Percentiles rank a stretch among this genome's conserved stretches.
These are phyloP conservation scores for Megaleporinus macrocephalus DNA, from an alignment of 2,113 vertebrate species.

Conservation along the genomic window DNA sequence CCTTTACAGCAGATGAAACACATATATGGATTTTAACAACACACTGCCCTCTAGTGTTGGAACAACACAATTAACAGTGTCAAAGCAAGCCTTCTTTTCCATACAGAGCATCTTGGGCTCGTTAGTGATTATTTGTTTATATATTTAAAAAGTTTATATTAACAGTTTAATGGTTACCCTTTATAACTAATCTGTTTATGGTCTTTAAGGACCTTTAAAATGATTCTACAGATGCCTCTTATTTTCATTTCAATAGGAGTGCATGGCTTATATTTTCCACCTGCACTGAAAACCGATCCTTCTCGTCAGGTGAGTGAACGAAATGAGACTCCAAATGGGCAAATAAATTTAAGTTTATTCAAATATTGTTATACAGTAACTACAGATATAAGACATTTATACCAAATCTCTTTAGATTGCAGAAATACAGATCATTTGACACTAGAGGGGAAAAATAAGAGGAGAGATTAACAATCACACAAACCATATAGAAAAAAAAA, in stretches of 20 bases:
- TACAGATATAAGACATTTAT: constrained; percentile 56
- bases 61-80: neutral
- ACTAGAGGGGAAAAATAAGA: constrained; percentile 26
- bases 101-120: too few relatives aligned
- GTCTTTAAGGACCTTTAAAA: too few relatives aligned
- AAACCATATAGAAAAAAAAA: constrained; percentile 27
- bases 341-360: constrained; percentile 61
- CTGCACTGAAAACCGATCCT: too few relatives aligned
- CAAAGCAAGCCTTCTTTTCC: neutral
- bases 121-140: too few relatives aligned
- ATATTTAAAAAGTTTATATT: too few relatives aligned
- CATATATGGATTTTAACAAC: too few relatives aligned
- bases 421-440: constrained; percentile 40
- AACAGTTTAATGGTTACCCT: too few relatives aligned
- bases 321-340: constrained; percentile 62
- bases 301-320: too few relatives aligned
- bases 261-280: too few relatives aligned
- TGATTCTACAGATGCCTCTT: too few relatives aligned
- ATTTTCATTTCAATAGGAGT: too few relatives aligned
- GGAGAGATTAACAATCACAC: constrained; percentile 5
- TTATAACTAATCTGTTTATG: too few relatives aligned
- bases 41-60: constrained; percentile 15
- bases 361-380: constrained; percentile 61
- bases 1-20: neutral
- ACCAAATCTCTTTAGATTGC: constrained; percentile 48